Conservation (phyloP, 2,888 invertebrate species). For the Drosophila mimica region DNA sequence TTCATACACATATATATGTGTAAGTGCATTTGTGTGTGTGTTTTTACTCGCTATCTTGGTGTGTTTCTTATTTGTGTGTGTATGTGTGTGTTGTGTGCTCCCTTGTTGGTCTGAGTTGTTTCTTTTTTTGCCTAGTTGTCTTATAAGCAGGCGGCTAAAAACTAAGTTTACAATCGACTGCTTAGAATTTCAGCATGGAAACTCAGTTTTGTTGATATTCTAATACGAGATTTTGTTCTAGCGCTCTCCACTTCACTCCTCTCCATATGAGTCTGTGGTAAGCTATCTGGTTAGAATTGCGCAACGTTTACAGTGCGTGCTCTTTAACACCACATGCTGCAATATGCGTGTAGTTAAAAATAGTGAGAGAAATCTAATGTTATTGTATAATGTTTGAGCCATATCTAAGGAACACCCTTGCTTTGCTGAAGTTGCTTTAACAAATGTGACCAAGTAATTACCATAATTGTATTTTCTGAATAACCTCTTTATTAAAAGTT, state of each 20-base stretch:
- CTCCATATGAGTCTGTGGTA: conserved; percentile 29
- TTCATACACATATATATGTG: conserved; percentile 21
- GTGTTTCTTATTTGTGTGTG: conserved; percentile 26
- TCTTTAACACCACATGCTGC: not conserved
- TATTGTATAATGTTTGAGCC: not conserved
- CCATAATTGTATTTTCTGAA: not conserved
- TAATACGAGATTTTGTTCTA: conserved; percentile 38
- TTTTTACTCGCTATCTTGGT: conserved; percentile 20
- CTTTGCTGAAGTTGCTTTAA: not conserved
- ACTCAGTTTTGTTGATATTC: conserved; percentile 47
- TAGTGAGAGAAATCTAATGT: not conserved
- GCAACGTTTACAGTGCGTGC: conserved; percentile 16
- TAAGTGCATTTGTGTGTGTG: conserved; percentile 13
- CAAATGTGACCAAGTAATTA: not conserved
- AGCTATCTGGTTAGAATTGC: conserved; percentile 30
- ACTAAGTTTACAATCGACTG: conserved; percentile 54
- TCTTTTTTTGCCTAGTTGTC: conserved; percentile 58
- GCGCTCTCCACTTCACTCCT: not conserved
- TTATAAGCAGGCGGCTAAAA: conserved; percentile 60
- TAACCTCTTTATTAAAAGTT: too few species aligned
- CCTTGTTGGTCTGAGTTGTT: conserved; percentile 45
- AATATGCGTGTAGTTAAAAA: not conserved
- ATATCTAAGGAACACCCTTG: not conserved
- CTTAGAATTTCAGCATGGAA: conserved; percentile 37
- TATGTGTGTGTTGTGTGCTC: conserved; percentile 32